phyloP scores from a whole-genome alignment of 2,797 vertebrate genomes.

The Danio jaintianensis region DNA sequence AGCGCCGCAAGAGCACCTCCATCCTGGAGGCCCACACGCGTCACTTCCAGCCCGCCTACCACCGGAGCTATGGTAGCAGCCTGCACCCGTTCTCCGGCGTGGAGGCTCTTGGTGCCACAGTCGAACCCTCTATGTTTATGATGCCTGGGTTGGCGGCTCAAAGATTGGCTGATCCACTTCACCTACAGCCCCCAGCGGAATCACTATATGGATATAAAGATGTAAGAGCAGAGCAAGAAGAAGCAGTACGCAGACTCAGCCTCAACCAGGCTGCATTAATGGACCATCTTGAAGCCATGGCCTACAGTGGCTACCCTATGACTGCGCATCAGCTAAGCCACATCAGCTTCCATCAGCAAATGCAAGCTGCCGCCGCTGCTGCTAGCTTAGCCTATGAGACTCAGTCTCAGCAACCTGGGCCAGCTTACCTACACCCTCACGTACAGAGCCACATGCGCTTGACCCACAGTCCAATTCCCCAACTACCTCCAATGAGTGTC shows the following conservation, averaged over 20 bases:
- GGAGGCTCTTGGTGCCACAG: slow-evolving; percentile 73
- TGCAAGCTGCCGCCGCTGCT: slow-evolving; percentile 76
- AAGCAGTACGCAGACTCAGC: slow-evolving; percentile 84
- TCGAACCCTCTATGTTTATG: slow-evolving; percentile 75
- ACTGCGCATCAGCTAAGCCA: slow-evolving; percentile 84
- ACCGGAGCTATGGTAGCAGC: slow-evolving; percentile 85
- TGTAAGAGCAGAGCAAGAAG: slow-evolving; percentile 85
- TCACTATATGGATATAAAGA: slow-evolving; percentile 78
- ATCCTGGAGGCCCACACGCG: slow-evolving; percentile 95
- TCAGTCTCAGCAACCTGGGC: slow-evolving; percentile 70
- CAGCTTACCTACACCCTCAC: slow-evolving; percentile 86
- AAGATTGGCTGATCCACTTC: slow-evolving; percentile 83
- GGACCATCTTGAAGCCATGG: slow-evolving; percentile 91
- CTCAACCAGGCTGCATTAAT: slow-evolving; percentile 90
- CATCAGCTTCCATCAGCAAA: slow-evolving; percentile 83
- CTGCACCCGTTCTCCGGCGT: slow-evolving; percentile 84
- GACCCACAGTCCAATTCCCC: slow-evolving; percentile 83
- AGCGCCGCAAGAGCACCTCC: slow-evolving; percentile 97
- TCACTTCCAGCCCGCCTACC: slow-evolving; percentile 89
- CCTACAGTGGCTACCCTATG: slow-evolving; percentile 80
- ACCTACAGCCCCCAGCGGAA: slow-evolving; percentile 79
- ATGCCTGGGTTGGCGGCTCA: slow-evolving; percentile 81
- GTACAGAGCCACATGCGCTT: slow-evolving; percentile 83
- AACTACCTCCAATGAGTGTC: slow-evolving; percentile 78
- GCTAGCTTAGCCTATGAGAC: slow-evolving; percentile 84